Conservation (phyloP, 2,888 invertebrate species). For the Ichneumoninae sp. region DNA sequence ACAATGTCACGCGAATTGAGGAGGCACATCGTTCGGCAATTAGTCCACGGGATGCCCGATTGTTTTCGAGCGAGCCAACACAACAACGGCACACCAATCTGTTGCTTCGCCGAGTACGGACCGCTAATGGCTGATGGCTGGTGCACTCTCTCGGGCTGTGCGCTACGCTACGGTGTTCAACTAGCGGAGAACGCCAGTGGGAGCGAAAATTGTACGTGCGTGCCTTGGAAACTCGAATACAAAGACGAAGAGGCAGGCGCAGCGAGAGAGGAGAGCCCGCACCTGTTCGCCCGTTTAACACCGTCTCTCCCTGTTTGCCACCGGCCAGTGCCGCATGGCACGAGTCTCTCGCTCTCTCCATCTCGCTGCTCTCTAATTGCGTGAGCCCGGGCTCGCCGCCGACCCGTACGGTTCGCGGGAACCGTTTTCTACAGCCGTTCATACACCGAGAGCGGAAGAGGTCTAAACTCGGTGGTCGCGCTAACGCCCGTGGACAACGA, state of each 20-base stretch:
- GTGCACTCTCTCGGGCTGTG: conserved; percentile 2
- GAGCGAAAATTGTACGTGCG: conserved; percentile 44
- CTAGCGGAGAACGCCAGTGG: conserved; percentile 7
- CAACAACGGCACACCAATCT: conserved; percentile 4
- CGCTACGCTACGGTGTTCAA: conserved; percentile 4
- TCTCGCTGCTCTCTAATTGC: conserved; percentile 55
- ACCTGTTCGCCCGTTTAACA: conserved; percentile 77
- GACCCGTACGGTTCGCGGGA: conserved; percentile 13
- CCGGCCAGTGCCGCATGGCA: conserved; percentile 56
- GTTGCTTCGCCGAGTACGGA: conserved; percentile 26
- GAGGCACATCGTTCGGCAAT: conserved; percentile 57
- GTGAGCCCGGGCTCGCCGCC: conserved; percentile 32
- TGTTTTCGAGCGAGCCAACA: conserved; percentile 43
- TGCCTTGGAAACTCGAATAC: conserved; percentile 48
- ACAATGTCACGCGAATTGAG: conserved; percentile 55
- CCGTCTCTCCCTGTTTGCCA: conserved; percentile 68
- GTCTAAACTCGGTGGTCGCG: background rate
- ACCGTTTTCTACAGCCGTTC: conserved; percentile 9
- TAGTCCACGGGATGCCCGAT: conserved; percentile 42
- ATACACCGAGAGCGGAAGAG: background rate
- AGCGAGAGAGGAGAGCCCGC: conserved; percentile 60
- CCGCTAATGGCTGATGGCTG: background rate
- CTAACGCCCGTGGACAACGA: conserved; percentile 2
- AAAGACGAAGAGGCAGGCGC: conserved; percentile 33
- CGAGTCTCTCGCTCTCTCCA: conserved; percentile 12